A percentile compares a stretch with the other conserved stretches of the same genome.
These are phyloP conservation scores for Speoplatyrhinus poulsoni DNA, from an alignment of 2,113 vertebrate genomes.

Conservation along the genomic window DNA sequence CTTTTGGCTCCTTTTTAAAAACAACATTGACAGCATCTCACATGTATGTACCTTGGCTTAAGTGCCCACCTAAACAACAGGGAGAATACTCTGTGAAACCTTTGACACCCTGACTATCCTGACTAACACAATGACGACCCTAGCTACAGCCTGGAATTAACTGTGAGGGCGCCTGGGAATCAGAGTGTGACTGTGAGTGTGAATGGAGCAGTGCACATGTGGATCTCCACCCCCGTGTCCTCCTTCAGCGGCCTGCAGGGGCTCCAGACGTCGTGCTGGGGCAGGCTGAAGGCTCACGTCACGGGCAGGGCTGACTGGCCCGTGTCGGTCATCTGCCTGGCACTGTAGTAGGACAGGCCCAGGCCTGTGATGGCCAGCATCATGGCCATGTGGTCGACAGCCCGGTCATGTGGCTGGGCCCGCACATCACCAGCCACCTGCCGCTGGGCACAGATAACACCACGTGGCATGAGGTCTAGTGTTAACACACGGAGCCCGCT, in stretches of 20 bases:
- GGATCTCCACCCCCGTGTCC: slow-evolving; percentile 6
- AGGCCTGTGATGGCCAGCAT: slow-evolving; percentile 90
- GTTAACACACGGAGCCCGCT: no score
- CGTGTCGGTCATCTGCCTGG: slow-evolving; percentile 85
- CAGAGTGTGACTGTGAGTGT: slow-evolving; percentile 25
- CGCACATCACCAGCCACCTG: slow-evolving; percentile 86
- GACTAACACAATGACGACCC: slow-evolving; percentile 22
- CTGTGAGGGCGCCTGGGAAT: slow-evolving; percentile 31
- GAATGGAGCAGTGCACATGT: slow-evolving; percentile 24
- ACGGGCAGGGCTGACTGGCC: slow-evolving; percentile 66
- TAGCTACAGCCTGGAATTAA: slow-evolving; percentile 19
- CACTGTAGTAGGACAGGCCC: slow-evolving; percentile 89
- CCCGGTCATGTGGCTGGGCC: slow-evolving; percentile 78
- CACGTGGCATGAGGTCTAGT: no score
- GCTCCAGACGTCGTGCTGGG: neutral
- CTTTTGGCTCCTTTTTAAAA: neutral
- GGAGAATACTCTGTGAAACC: neutral
- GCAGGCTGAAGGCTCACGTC: slow-evolving; percentile 26
- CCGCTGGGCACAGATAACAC: slow-evolving; percentile 73
- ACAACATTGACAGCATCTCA: slow-evolving; percentile 36
- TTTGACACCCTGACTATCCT: slow-evolving; percentile 15
- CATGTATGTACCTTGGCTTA: slow-evolving; percentile 34
- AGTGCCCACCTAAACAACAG: slow-evolving; percentile 5
- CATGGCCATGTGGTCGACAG: slow-evolving; percentile 85
- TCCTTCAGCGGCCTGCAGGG: slow-evolving; percentile 15